A percentile compares a stretch with the other conserved stretches of the same genome.
Conservation (phyloP, 2,113 vertebrate genomes). For the Steatornis caripensis region DNA sequence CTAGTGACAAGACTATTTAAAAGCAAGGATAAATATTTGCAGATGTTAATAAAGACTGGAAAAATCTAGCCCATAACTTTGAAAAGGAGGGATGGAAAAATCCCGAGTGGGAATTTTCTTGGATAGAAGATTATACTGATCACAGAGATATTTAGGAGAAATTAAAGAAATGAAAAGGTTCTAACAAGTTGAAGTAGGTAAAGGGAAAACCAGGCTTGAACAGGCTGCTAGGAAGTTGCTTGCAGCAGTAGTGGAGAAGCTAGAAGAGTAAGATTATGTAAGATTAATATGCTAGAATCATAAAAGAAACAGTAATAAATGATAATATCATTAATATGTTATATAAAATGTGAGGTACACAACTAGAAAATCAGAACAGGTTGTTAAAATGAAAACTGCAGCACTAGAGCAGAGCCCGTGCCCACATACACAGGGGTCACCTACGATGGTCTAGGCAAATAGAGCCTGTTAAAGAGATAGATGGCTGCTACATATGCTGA, state of each 20-base stretch:
- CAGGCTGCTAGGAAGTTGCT: background rate
- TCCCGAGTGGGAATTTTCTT: background rate
- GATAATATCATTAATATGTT: background rate
- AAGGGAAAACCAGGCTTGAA: background rate
- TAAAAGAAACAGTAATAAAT: background rate
- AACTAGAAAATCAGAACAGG: background rate
- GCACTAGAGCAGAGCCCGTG: background rate
- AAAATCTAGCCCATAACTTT: background rate
- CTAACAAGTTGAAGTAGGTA: background rate
- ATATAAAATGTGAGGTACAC: background rate
- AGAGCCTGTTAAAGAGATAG: background rate
- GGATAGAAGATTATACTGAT: background rate
- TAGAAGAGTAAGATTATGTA: background rate
- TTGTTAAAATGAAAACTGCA: background rate
- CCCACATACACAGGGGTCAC: background rate
- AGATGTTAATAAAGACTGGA: background rate
- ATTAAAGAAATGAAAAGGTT: background rate
- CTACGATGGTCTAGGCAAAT: background rate
- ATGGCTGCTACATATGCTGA: background rate
- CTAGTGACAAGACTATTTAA: background rate
- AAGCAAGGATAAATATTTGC: background rate
- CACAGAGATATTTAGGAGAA: background rate
- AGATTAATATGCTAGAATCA: background rate
- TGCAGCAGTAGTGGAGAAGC: background rate
- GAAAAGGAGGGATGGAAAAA: background rate